These are phyloP conservation scores for Archocentrus centrarchus DNA, from an alignment of 2,113 vertebrate species.

Conservation along the genomic window DNA sequence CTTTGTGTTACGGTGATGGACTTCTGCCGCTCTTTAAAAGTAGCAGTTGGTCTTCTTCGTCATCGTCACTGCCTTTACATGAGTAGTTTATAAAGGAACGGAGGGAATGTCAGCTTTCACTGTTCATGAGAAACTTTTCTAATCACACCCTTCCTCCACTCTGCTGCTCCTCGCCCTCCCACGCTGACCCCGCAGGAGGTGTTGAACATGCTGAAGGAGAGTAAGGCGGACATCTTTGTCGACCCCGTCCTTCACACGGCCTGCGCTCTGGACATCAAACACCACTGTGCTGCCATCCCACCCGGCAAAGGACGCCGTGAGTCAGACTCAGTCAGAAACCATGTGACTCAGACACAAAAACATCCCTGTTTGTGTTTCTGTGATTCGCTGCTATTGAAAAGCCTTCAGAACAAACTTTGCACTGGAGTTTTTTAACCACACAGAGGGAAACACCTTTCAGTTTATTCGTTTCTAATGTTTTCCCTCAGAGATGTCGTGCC, in stretches of 20 bases:
- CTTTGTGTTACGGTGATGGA: rapidly evolving
- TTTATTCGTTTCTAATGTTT: background rate
- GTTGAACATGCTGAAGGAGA: slow-evolving; percentile 97
- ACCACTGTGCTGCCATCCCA: slow-evolving; percentile 96
- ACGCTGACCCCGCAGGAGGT: slow-evolving; percentile 84
- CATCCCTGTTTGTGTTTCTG: rapidly evolving
- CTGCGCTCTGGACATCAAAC: slow-evolving; percentile 97
- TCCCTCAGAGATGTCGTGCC: slow-evolving; percentile 94
- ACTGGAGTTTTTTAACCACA: rapidly evolving
- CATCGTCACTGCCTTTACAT: background rate
- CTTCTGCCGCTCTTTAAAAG: too few relatives aligned
- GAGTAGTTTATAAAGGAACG: background rate
- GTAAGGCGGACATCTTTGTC: slow-evolving; percentile 98
- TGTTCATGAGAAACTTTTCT: background rate
- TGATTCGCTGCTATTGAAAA: background rate
- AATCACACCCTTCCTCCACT: background rate
- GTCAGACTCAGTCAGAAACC: slow-evolving; percentile 47
- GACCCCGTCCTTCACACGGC: slow-evolving; percentile 98
- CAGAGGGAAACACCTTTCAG: background rate
- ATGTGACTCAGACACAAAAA: background rate
- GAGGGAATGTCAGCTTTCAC: background rate
- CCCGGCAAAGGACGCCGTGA: slow-evolving; percentile 95
- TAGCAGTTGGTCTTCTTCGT: background rate
- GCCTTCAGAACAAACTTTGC: background rate
- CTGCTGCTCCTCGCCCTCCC: background rate